Base-by-base conservation (phyloP, 2,888 invertebrate genomes). In the Drosophila subquinaria region DNA sequence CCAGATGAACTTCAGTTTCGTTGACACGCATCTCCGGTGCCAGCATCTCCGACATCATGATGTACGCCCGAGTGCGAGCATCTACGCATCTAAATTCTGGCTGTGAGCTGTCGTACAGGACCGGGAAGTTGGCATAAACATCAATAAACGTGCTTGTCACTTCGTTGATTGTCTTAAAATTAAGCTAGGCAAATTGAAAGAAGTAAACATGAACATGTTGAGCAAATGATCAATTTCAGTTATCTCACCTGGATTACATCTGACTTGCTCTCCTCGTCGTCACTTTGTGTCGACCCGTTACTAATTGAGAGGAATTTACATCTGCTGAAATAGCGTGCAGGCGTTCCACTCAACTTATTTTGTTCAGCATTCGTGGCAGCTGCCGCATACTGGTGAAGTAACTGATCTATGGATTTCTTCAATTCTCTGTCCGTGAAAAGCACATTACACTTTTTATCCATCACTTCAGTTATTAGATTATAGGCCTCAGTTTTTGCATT, bases 1-100 rank as follows among this genome's bases (percentile, higher is more conserved):
- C 79, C 40, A 85, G 13, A 62, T 79, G 81, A 2, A 87, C 65
- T 42, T 85, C 89, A 4, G 84, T 85, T 30, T 85, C 84, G 42
- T 85, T 85, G 5, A 73, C 82, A 27, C 53, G 60, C 5, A 74
- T 43, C 5, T 48, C 27, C 0, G 85, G 69, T 13, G 42, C 60
- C 4, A 84, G 45, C 33, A 66, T 30, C 11, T 72, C 43, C 0
- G 85, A 63, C 36, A 85, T 73, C 8, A 59, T 45, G 10, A 60
- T 38, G 10, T 81, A 85, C 1, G 84, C 88, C 1, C 51, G 35
- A 0, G 56, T 55, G 3, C 84, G 81, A 0, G 62, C 43, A 0
- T 76, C 68, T 1, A 89, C 9, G 0, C 53, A 79, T 5, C 45
- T 68, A 13, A 76, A 85, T 1, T 73, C 63, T 0, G 59, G 5